These are phyloP conservation scores for Jordanella pulchra DNA, from an alignment of 2,797 vertebrate genomes.

Conservation along the genomic window DNA sequence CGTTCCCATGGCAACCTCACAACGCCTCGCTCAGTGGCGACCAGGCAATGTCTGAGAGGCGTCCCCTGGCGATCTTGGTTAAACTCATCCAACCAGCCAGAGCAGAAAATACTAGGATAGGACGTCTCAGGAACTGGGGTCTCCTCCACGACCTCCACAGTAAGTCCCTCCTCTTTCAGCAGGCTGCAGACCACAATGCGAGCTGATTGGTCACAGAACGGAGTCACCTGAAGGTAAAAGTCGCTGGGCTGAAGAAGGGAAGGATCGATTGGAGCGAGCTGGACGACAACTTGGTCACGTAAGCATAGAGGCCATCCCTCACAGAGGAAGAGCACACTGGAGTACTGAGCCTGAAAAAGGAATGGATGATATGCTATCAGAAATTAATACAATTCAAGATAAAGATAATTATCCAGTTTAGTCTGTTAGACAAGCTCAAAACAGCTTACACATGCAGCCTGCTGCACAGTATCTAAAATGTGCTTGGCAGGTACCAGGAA, in stretches of 20 bases:
- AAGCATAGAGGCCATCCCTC: constrained; percentile 92
- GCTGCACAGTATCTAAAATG: constrained; percentile 86
- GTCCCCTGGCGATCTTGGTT: constrained; percentile 73
- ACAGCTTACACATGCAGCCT: constrained; percentile 82
- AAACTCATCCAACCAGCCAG: constrained; percentile 82
- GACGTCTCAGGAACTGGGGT: constrained; percentile 78
- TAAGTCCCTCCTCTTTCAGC: constrained; percentile 76
- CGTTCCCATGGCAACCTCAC: constrained; percentile 83
- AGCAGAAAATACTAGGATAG: constrained; percentile 83
- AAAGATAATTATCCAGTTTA: not conserved
- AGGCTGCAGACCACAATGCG: constrained; percentile 84
- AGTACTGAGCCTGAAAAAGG: constrained; percentile 80
- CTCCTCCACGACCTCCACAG: constrained; percentile 74
- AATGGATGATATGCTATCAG: constrained; percentile 3
- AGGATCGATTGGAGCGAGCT: constrained; percentile 83
- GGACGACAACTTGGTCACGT: constrained; percentile 82
- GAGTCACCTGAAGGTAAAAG: constrained; percentile 89
- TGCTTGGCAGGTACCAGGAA: constrained; percentile 89
- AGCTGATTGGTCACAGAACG: constrained; percentile 74
- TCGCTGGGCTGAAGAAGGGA: constrained; percentile 84
- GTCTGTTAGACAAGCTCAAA: not conserved
- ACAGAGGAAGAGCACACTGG: constrained; percentile 82
- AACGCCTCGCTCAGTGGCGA: constrained; percentile 83
- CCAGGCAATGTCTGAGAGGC: constrained; percentile 82
- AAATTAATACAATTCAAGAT: not conserved